These are phyloP conservation scores for Atlantisia rogersi DNA, from an alignment of 2,113 vertebrate genomes.

Conservation along the genomic window DNA sequence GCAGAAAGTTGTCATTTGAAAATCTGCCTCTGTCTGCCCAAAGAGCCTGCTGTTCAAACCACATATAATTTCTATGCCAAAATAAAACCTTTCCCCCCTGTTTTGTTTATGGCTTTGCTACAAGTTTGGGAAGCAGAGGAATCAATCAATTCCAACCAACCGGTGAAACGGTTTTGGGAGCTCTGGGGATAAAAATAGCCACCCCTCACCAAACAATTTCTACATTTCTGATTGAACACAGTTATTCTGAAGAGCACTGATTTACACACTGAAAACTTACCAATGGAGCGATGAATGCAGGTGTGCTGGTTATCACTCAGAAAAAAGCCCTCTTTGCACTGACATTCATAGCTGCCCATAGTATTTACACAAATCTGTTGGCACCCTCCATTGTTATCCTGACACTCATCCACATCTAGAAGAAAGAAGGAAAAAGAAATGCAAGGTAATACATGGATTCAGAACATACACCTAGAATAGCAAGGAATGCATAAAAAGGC, in stretches of 20 bases:
- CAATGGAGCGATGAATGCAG: conserved; percentile 96
- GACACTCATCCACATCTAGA: conserved; percentile 94
- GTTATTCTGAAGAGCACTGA: not conserved
- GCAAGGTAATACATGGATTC: not conserved
- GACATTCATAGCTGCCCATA: conserved; percentile 98
- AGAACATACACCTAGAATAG: not conserved
- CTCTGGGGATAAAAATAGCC: not conserved
- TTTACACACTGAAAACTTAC: conserved; percentile 74
- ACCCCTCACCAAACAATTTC: not conserved
- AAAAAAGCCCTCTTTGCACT: conserved; percentile 92
- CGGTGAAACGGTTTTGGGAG: not conserved
- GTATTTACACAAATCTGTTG: conserved; percentile 97
- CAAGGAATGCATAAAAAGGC: not conserved
- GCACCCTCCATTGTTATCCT: conserved; percentile 96
- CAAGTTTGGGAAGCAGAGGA: not conserved
- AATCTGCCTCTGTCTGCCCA: not conserved
- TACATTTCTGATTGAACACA: not conserved
- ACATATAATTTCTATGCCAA: not conserved
- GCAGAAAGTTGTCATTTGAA: not conserved
- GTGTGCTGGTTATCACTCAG: conserved; percentile 99
- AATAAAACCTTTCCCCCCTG: not conserved
- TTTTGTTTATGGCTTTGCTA: not conserved
- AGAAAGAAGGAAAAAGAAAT: not conserved
- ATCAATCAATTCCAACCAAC: not conserved
- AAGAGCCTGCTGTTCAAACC: not conserved